Base-by-base conservation (phyloP, 2,888 invertebrate genomes). In the Philereme transversata region DNA sequence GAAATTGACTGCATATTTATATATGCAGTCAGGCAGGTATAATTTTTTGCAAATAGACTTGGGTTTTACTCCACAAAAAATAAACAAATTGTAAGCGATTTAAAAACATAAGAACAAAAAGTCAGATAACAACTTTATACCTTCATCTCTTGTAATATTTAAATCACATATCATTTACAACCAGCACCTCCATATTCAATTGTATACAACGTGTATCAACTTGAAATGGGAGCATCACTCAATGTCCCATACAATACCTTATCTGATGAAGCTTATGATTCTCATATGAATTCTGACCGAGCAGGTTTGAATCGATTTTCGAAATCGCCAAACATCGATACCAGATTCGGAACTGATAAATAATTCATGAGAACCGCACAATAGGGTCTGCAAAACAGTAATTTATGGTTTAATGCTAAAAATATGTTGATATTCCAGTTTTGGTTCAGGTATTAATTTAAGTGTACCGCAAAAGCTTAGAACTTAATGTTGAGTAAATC, bases 301-400 rank as follows among this genome's bases (percentile, higher is more conserved):
- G 77, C 81, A 78, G 78, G 79, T 82, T 82, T 77, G 77, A 82
- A 86, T 87, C 83, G 80, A 79, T 83, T 87, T 83, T 81, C 84
- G 83, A 86, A 85, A 89, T 87, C 80, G 77, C 83, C 84, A 83
- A 87, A 87, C 84, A 77, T 77, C 80, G 83, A 84, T 85, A 84
- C 86, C 81, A 75, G 80, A 87, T 85, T 83, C 77, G 70, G 79
- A 77, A 75, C 75, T 74, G 69, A 84, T 89, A 81, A 86, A 90
- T 88, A 77, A 89, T 90, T 87, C 84, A 90, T 88, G 81, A 84
- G 76, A 77, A 81, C 79, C 81, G 79, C 75, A 88, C 86, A 87
- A 87, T 88, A 81, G 83, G 76, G 78, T 76, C 81, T 76, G 78
- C 74, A 74, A 80, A 79, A 81, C 81, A 75, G 75, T 81, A 84